Evolutionary conservation across 2,888 invertebrate species (phyloP).

Genomic region (Proisotoma minuta): DNA sequence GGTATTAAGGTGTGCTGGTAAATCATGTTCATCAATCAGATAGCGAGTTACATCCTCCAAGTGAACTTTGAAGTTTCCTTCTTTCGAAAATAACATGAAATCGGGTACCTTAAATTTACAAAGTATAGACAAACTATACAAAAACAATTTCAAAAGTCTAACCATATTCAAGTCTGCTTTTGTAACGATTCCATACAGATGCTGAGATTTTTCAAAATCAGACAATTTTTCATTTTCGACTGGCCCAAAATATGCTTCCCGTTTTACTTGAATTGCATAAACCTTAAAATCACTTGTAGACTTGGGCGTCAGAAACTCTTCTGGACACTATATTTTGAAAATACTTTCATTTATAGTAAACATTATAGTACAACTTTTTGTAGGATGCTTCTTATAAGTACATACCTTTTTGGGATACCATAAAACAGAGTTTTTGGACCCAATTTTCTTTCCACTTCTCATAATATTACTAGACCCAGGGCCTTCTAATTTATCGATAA

Average conservation of each 20-base stretch:
- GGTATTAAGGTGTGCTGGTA: background rate
- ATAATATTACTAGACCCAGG: background rate
- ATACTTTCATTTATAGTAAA: too few species aligned
- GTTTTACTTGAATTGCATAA: too few species aligned
- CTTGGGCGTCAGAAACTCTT: too few species aligned
- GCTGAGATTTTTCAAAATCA: too few species aligned
- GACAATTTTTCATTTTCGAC: too few species aligned
- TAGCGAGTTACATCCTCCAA: background rate
- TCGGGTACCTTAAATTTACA: background rate
- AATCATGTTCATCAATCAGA: too few species aligned
- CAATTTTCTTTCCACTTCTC: background rate
- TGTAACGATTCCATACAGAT: background rate
- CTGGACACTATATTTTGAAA: too few species aligned
- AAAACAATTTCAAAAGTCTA: background rate
- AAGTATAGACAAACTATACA: background rate
- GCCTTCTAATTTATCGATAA: background rate
- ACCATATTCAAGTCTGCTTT: background rate
- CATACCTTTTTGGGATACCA: background rate
- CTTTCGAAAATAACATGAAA: background rate
- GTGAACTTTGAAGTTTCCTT: background rate
- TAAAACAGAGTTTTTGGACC: background rate
- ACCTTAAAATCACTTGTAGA: too few species aligned
- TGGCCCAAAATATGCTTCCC: too few species aligned
- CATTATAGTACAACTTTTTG: too few species aligned
- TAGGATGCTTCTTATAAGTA: too few species aligned